A percentile compares a stretch with the other conserved stretches of the same genome.
phyloP scores from a whole-genome alignment of 2,888 invertebrate species.

The Oligia latruncula region DNA sequence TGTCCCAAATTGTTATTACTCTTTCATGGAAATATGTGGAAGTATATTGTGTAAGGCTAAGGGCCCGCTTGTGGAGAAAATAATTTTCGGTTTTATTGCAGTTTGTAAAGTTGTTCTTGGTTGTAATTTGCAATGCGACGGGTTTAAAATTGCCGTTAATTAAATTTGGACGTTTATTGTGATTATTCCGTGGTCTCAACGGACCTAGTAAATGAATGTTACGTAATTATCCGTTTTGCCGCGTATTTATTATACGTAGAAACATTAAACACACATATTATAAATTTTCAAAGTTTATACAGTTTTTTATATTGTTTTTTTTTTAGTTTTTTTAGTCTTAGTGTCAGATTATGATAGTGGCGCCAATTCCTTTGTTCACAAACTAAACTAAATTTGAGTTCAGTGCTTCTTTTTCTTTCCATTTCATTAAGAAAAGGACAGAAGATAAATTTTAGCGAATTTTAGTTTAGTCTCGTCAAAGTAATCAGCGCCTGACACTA shows the following conservation, averaged over 20 bases:
- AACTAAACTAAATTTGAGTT: too few species aligned
- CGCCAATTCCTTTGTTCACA: too few species aligned
- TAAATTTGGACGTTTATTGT: neutral
- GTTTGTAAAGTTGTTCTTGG: slow-evolving; percentile 45
- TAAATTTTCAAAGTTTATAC: neutral
- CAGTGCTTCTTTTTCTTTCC: too few species aligned
- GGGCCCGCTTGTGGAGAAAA: slow-evolving; percentile 21
- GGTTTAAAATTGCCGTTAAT: slow-evolving; percentile 9
- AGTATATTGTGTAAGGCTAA: slow-evolving; percentile 16
- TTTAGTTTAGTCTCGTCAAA: too few species aligned
- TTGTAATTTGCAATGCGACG: slow-evolving; percentile 31
- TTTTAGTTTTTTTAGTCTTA: too few species aligned
- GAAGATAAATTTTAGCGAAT: too few species aligned
- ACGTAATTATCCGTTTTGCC: neutral
- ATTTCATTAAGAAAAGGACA: too few species aligned
- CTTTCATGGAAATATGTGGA: slow-evolving; percentile 44
- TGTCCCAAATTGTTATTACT: slow-evolving; percentile 62
- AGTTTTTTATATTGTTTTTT: too few species aligned
- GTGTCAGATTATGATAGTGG: neutral
- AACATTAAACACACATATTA: neutral
- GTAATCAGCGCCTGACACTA: too few species aligned
- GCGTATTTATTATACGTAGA: neutral
- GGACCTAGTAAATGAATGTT: neutral
- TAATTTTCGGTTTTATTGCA: slow-evolving; percentile 52
- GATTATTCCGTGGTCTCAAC: neutral